Percentiles rank a stretch among this genome's conserved stretches.
Evolutionary conservation across 2,888 invertebrate genomes (phyloP).

Genomic region (Vanessa cardui): DNA sequence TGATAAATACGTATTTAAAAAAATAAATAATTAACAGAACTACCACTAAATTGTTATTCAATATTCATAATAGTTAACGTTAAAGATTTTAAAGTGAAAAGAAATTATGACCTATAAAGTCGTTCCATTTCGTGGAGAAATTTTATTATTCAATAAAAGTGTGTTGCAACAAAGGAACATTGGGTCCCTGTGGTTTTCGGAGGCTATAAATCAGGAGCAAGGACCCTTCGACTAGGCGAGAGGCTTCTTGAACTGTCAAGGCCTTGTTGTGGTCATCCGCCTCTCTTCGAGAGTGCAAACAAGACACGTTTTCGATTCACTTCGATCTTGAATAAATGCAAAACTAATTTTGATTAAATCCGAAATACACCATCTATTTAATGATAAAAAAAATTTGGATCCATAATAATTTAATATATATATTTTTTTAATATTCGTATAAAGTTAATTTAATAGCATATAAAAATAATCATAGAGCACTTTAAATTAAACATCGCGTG

Average conservation of each 20-base stretch:
- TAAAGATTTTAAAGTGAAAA: slow-evolving; percentile 54
- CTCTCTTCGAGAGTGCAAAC: slow-evolving; percentile 59
- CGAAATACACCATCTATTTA: neutral
- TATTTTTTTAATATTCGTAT: slow-evolving; percentile 1
- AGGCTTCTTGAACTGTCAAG: slow-evolving; percentile 80
- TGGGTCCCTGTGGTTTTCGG: slow-evolving; percentile 78
- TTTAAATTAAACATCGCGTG: slow-evolving; percentile 70
- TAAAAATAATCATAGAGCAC: slow-evolving; percentile 60
- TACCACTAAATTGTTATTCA: slow-evolving; percentile 35
- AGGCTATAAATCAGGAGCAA: slow-evolving; percentile 79
- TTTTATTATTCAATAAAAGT: slow-evolving; percentile 82
- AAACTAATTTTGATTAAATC: neutral
- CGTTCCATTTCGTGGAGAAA: slow-evolving; percentile 74
- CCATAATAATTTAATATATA: no score
- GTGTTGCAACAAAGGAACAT: slow-evolving; percentile 77
- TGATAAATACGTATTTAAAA: neutral
- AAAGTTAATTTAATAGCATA: slow-evolving; percentile 49
- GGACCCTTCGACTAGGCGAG: slow-evolving; percentile 61
- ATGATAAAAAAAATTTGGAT: no score
- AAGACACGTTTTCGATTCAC: slow-evolving; percentile 34
- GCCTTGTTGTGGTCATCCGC: slow-evolving; percentile 71
- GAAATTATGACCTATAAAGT: slow-evolving; percentile 79
- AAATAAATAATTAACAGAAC: neutral
- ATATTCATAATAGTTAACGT: slow-evolving; percentile 47
- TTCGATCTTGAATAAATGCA: slow-evolving; percentile 7